Conservation (phyloP, 2,113 vertebrate species). For the Percopsis transmontana region DNA sequence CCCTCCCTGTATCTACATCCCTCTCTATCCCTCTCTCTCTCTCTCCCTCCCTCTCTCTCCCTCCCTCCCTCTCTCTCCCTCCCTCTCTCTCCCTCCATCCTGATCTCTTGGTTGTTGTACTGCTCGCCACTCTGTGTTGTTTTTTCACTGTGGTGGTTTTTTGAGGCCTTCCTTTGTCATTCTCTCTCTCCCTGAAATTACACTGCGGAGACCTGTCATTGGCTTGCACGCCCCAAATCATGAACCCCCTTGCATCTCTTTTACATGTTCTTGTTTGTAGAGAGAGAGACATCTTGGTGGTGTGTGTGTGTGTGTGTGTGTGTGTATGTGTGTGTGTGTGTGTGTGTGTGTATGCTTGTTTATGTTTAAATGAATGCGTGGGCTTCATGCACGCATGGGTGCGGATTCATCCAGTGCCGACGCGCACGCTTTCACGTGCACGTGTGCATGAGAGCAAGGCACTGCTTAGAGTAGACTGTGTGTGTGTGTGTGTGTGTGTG, state of each 20-base stretch:
- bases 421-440: neutral
- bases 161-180: slow-evolving; percentile 45
- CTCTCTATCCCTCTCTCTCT: neutral
- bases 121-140: slow-evolving; percentile 5
- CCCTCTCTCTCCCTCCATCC: slow-evolving; percentile 4
- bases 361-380: neutral
- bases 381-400: neutral
- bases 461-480: neutral
- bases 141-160: slow-evolving; percentile 56
- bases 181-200: slow-evolving; percentile 66
- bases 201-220: slow-evolving; percentile 60
- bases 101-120: neutral
- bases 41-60: slow-evolving; percentile 7
- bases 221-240: slow-evolving; percentile 50
- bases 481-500: neutral
- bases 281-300: slow-evolving; percentile 20
- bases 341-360: neutral
- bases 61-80: slow-evolving; percentile 1
- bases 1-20: too few relatives aligned
- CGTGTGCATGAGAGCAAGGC: neutral
- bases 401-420: neutral
- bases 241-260: slow-evolving; percentile 49
- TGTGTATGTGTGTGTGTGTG: neutral
- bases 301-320: slow-evolving; percentile 12
- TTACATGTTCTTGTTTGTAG: slow-evolving; percentile 45